Evolutionary conservation across 2,113 vertebrate genomes (phyloP).

Genomic region (Garra rufa): DNA sequence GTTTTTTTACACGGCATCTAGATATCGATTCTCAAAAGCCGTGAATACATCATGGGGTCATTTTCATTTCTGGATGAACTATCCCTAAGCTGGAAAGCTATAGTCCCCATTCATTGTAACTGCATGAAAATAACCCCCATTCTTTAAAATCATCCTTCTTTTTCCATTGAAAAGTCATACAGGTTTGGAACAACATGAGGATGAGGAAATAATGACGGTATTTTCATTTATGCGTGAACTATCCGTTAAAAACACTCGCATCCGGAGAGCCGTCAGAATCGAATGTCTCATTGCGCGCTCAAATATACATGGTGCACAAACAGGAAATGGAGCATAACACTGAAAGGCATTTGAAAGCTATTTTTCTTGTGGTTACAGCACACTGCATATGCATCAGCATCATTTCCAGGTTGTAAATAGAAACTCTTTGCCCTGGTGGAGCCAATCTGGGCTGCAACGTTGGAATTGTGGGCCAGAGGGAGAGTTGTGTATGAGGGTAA

Average conservation of each 20-base stretch:
- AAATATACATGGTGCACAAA: not conserved
- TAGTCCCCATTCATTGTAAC: not conserved
- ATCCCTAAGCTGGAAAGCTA: not conserved
- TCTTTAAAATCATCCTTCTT: not conserved
- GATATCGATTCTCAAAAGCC: too few species aligned
- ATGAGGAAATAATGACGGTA: not conserved
- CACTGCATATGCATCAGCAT: slow-evolving; percentile 21
- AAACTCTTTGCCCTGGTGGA: not conserved
- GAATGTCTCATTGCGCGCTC: not conserved
- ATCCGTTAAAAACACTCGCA: slow-evolving; percentile 4
- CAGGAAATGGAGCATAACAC: slow-evolving; percentile 6
- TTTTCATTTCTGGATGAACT: too few species aligned
- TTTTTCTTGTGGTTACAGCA: slow-evolving; percentile 1
- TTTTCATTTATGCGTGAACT: not conserved
- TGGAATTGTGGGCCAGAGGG: slow-evolving; percentile 30
- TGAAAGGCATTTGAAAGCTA: slow-evolving; percentile 13
- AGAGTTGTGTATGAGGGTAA: slow-evolving; percentile 32
- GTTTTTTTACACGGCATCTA: too few species aligned
- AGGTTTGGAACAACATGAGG: not conserved
- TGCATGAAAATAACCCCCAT: not conserved
- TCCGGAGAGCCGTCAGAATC: not conserved
- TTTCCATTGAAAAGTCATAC: not conserved
- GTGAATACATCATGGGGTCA: too few species aligned
- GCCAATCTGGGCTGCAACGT: slow-evolving; percentile 24
- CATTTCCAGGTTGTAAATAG: slow-evolving; percentile 22